phyloP scores from a whole-genome alignment of 2,888 invertebrate species.

The Drosophila maculinotata region DNA sequence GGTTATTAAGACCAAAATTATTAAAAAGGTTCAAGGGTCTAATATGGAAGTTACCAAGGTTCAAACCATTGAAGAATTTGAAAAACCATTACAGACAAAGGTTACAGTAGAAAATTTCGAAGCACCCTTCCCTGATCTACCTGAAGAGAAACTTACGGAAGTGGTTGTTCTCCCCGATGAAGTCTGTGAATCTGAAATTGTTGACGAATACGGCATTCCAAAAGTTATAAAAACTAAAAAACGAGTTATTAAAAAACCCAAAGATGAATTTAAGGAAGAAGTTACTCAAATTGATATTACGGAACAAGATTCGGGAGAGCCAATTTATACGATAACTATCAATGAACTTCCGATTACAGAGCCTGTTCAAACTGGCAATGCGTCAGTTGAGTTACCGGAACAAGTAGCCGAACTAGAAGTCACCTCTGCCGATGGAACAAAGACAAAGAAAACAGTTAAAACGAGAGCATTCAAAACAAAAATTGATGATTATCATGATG shows the following conservation, averaged over 20 bases:
- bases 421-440: slow-evolving; percentile 81
- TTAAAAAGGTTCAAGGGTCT: slow-evolving; percentile 85
- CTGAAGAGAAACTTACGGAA: slow-evolving; percentile 68
- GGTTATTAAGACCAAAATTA: slow-evolving; percentile 85
- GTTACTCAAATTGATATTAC: slow-evolving; percentile 85
- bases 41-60: slow-evolving; percentile 74
- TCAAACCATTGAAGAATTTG: slow-evolving; percentile 47
- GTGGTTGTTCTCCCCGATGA: slow-evolving; percentile 82
- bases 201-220: slow-evolving; percentile 72
- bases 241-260: slow-evolving; percentile 84
- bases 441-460: slow-evolving; percentile 78
- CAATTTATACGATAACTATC: slow-evolving; percentile 75
- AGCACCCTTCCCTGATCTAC: slow-evolving; percentile 78
- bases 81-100: slow-evolving; percentile 42
- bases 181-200: slow-evolving; percentile 70
- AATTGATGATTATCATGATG: slow-evolving; percentile 82
- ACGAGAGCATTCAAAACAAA: slow-evolving; percentile 84
- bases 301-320: slow-evolving; percentile 85
- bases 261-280: slow-evolving; percentile 85
- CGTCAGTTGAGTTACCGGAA: slow-evolving; percentile 81
- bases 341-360: slow-evolving; percentile 70
- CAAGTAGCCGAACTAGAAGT: slow-evolving; percentile 81
- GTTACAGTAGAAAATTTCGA: slow-evolving; percentile 71
- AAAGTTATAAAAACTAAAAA: slow-evolving; percentile 84
- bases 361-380: slow-evolving; percentile 30